Base-by-base conservation (phyloP, 2,888 invertebrate genomes). In the Galerucella calmariensis region DNA sequence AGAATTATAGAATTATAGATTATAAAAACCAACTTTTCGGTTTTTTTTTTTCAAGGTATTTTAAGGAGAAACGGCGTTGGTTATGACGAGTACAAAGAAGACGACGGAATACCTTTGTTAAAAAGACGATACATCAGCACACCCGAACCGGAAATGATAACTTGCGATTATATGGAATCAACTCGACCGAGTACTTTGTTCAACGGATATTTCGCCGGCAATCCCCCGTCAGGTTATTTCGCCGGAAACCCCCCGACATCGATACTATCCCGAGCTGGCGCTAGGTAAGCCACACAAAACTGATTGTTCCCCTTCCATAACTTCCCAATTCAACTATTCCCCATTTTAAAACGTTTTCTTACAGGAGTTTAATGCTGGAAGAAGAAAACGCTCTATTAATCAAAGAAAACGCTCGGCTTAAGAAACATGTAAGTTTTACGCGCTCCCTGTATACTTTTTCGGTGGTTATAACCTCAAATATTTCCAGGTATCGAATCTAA, bases 311-410 rank as follows among this genome's bases (percentile, higher is more conserved):
- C 1, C 4, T 59, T 16, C 6, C 24, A 12, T 8, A 14, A 51
- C 24, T 2, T 20, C 20, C 5, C 9, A 35, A 63, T 41, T 63
- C n/a, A 12, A 12, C 12, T 65, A 8, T 53, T 48, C 11, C 12
- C 0, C 5, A 51, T 4, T 51, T 51, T 27, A 27, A 9, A 20
- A 56, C n/a, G 2, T 16, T 46, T 73, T 65, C 65, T 79, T 83
- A 71, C 71, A 87, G 89, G 75, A 87, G 88, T 27, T 84, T 90
- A 76, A 88, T 90, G 80, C 83, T 91, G 53, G 91, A 93, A 83
- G 93, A 94, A 81, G 94, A 94, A 85, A 94, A 93, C 83, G 88
- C 88, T 67, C 85, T 93, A 79, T 85, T 94, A 69, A 89, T 92
- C 77, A 91, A 92, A 80, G 91, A 92, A 83, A 90, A 94, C 66